Percentiles rank a stretch among this genome's conserved stretches.
phyloP scores from a whole-genome alignment of 2,113 vertebrate genomes.

The Antidorcas marsupialis region DNA sequence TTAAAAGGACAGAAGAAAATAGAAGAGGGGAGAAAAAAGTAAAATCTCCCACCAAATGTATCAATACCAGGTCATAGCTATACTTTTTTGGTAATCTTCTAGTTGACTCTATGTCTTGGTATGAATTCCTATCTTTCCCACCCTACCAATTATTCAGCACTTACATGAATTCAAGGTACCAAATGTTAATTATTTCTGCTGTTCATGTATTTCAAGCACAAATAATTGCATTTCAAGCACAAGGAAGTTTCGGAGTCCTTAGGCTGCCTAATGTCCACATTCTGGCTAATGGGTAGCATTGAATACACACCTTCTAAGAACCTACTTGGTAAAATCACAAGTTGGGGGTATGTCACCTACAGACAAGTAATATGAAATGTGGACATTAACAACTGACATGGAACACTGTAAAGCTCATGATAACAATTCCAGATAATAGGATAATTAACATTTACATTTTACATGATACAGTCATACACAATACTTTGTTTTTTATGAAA shows the following conservation, averaged over 20 bases:
- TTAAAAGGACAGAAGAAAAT: slow-evolving; percentile 39
- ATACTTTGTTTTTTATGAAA: background rate
- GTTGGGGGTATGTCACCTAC: background rate
- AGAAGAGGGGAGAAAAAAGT: background rate
- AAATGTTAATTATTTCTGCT: background rate
- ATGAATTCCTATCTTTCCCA: background rate
- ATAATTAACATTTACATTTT: background rate
- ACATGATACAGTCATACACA: background rate
- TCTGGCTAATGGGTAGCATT: background rate
- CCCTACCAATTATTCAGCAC: background rate
- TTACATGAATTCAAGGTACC: background rate
- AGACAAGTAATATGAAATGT: background rate
- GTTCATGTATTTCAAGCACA: background rate
- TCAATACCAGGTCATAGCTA: background rate
- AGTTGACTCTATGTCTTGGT: background rate
- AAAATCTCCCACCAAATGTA: background rate
- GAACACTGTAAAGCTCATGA: background rate
- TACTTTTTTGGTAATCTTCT: background rate
- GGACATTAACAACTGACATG: background rate
- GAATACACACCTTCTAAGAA: slow-evolving; percentile 16
- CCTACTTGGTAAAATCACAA: background rate
- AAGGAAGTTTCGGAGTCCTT: background rate
- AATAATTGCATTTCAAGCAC: background rate
- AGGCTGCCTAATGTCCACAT: background rate
- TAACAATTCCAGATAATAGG: background rate